Conservation (phyloP, 1,140 invertebrate species). For the Mactra quadrangularis region DNA sequence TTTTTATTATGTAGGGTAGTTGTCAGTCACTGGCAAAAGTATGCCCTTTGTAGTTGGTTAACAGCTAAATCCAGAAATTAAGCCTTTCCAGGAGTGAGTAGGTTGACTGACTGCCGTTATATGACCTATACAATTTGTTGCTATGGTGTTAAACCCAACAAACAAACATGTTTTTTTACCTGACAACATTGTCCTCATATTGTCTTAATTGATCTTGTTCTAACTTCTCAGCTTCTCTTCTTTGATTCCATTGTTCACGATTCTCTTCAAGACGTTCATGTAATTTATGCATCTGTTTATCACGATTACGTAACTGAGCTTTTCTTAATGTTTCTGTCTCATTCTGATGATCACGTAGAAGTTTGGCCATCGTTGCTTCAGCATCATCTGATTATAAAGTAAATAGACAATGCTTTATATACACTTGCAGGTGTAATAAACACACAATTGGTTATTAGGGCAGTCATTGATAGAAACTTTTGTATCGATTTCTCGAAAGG, state of each 20-base stretch:
- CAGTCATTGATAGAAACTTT: too few species aligned
- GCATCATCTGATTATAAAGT: conserved; percentile 3
- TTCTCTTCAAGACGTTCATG: conserved; percentile 75
- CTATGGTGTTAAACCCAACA: too few species aligned
- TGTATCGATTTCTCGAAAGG: neutral
- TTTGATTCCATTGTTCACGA: conserved; percentile 72
- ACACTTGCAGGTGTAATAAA: too few species aligned
- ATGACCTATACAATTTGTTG: too few species aligned
- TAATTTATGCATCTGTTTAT: conserved; percentile 71
- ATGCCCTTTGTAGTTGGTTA: too few species aligned
- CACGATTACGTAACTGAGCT: conserved; percentile 64
- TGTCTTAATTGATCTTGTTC: conserved; percentile 80
- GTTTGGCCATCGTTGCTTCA: conserved; percentile 61
- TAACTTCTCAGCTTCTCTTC: conserved; percentile 73
- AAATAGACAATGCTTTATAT: too few species aligned
- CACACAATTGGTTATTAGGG: neutral
- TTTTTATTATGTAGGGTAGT: too few species aligned
- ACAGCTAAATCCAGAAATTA: too few species aligned
- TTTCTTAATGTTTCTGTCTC: conserved; percentile 62
- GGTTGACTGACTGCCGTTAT: too few species aligned
- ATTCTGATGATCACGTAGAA: conserved; percentile 72
- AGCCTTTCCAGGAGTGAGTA: too few species aligned
- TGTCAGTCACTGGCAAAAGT: too few species aligned
- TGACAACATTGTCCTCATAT: conserved; percentile 79
- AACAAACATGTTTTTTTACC: too few species aligned